Percentiles rank a stretch among this genome's conserved stretches.
Evolutionary conservation across 2,113 vertebrate genomes (phyloP).

Genomic region (Passer montanus): DNA sequence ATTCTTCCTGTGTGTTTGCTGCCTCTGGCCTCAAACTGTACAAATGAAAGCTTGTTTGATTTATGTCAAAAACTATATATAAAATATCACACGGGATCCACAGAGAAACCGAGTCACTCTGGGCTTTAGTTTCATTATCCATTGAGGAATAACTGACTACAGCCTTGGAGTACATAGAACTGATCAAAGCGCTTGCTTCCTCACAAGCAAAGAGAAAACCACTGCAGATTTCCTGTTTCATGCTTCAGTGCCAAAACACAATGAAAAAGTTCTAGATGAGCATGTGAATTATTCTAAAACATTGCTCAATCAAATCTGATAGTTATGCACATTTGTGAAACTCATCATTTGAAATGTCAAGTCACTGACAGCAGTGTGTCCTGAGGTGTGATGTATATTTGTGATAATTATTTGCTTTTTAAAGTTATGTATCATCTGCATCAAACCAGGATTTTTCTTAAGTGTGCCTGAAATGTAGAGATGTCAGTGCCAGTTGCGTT

Average conservation of each 20-base stretch:
- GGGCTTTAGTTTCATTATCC: conserved; percentile 57
- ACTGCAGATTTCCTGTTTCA: conserved; percentile 63
- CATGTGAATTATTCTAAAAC: conserved; percentile 56
- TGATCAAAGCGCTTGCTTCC: conserved; percentile 54
- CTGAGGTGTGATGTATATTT: conserved; percentile 55
- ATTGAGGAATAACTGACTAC: conserved; percentile 62
- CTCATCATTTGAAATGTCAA: conserved; percentile 63
- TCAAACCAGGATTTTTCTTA: conserved; percentile 39
- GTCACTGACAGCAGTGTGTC: conserved; percentile 55
- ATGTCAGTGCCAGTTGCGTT: neutral
- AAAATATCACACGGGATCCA: conserved; percentile 60
- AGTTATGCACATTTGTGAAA: conserved; percentile 33
- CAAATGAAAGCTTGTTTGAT: conserved; percentile 65
- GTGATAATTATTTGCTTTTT: conserved; percentile 66
- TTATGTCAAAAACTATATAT: conserved; percentile 65
- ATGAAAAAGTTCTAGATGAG: conserved; percentile 57
- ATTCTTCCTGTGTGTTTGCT: conserved; percentile 25
- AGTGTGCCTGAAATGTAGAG: conserved; percentile 21
- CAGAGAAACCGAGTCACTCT: conserved; percentile 49
- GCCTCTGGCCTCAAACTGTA: conserved; percentile 54
- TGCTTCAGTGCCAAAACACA: conserved; percentile 63
- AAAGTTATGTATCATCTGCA: conserved; percentile 51
- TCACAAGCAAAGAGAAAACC: conserved; percentile 54
- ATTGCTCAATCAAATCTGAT: conserved; percentile 54
- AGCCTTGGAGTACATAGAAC: conserved; percentile 38